These are phyloP conservation scores for Scalopus aquaticus DNA, from an alignment of 2,113 vertebrate species.

Conservation along the genomic window DNA sequence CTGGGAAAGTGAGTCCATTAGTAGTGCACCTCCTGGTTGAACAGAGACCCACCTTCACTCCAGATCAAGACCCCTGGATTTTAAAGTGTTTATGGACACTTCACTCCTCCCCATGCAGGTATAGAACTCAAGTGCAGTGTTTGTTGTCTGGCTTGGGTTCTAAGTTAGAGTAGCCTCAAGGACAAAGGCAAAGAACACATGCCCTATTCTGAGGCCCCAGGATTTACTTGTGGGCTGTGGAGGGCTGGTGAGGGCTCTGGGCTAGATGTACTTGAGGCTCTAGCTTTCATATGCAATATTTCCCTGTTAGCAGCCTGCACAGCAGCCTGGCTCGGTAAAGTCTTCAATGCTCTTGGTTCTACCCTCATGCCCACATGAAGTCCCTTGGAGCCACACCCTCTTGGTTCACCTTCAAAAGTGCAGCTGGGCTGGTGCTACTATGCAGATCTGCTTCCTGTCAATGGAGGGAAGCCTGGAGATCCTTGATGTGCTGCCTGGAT, in stretches of 20 bases:
- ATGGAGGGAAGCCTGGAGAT: neutral
- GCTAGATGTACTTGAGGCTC: neutral
- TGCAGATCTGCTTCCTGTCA: neutral
- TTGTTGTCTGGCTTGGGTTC: neutral
- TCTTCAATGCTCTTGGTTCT: neutral
- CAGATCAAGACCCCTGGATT: neutral
- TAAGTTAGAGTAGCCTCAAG: neutral
- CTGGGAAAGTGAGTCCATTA: neutral
- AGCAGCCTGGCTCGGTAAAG: neutral
- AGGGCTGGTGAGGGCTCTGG: neutral
- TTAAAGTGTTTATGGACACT: neutral
- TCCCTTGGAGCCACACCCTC: neutral
- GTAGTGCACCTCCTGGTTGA: neutral
- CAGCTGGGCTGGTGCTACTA: neutral
- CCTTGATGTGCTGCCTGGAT: neutral
- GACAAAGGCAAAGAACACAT: neutral
- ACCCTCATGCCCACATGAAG: neutral
- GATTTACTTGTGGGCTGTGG: neutral
- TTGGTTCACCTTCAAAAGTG: neutral
- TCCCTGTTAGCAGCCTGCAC: neutral
- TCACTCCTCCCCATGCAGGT: neutral
- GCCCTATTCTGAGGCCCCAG: neutral
- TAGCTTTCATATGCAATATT: neutral
- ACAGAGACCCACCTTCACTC: neutral
- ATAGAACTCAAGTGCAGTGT: neutral